Base-by-base conservation (phyloP, 23 tunicate species). In the Ascidia mentula region DNA sequence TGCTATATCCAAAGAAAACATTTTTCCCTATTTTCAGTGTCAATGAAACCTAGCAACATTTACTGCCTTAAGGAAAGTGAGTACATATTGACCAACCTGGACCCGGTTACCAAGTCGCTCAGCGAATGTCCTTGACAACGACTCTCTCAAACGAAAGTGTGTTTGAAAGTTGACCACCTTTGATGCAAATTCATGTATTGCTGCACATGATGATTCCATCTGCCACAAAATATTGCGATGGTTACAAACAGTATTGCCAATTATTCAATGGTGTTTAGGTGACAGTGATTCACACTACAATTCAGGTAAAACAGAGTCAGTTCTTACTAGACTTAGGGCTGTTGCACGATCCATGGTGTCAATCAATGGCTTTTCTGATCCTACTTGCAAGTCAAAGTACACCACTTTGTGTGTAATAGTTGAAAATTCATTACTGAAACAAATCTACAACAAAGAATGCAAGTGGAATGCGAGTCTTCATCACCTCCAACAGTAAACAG, bases 341-440 rank as follows among this genome's bases (percentile, higher is more conserved):
- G 91, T 82, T 30, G 88, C 80, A 8, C 61, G 71, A 70, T 78
- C 87, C 97, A 92, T 92, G 36, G 60, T 80, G 9, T 89, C 88
- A 31, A 92, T 18, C 40, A 92, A 37, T 18, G 92, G 97, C 34
- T 73, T 79, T 79, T 92, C 97, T 40, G 78, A 69, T 1, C 97
- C 97, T 35, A 74, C 87, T 7, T 31, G 24, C 71, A 82, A 60
- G 34, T 78, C 77, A 69, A 92, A 92, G 60, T 92, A 92, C 12
- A 92, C 84, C 69, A 92, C 83, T 74, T 92, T 92, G 74, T 92
- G 97, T 7, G 97, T 82, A 34, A 92, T 87, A 33, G 97, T 92
- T 38, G 91, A 87, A 76, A 92, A 92, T 45, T 92, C 97, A 80
- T 92, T 92, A 86, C 97, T 87, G 83, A 92, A 92, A 75, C 97